Evolutionary conservation across 2,113 vertebrate species (phyloP), one percentile per base, ranked within the genome.

Genomic region (Dicrurus megarhynchus): DNA sequence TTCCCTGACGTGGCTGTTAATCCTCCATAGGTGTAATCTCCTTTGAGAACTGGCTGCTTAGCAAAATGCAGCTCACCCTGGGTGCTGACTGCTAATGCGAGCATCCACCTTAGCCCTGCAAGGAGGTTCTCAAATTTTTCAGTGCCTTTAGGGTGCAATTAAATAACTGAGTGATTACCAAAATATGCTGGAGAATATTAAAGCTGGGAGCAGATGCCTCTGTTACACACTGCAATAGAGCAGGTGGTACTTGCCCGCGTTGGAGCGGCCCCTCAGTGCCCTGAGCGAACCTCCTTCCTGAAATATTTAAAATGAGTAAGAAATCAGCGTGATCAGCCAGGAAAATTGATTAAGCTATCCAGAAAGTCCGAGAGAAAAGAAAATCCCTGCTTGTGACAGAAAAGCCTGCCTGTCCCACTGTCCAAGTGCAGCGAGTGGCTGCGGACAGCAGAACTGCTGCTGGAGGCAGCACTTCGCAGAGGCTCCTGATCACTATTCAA

Each of bases 141-240:
- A 73, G 41, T 88, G 46, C 83, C 89, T 71, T 96, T 39, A 60
- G 60, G 78, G 50, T 96, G 33, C 71, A 95, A 93, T 93, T 96
- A 97, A 97, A 93, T 90, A 96, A 61, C 63, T 57, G 91, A 95
- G 37, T 50, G n/a, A 57, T 92, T 83, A 87, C 81, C 18, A 21
- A 96, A 97, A 74, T 93, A 56, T 61, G 44, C 86, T 91, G 90
- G 81, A 94, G 96, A 96, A 82, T 75, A 89, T 56, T 76, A 91
- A 69, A 88, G 70, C 64, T 93, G 52, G 23, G 83, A 91, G 88
- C 76, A 94, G 77, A 94, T 97, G 88, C 83, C 70, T 97, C 65
- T 91, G 80, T 71, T 87, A 78, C 65, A 85, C 44, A 75, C 7
- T 94, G 91, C 93, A 92, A 60, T 76, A 91, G 97, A 74, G 94